Conservation (phyloP, 2,797 vertebrate genomes). For the Gastrophryne carolinensis region DNA sequence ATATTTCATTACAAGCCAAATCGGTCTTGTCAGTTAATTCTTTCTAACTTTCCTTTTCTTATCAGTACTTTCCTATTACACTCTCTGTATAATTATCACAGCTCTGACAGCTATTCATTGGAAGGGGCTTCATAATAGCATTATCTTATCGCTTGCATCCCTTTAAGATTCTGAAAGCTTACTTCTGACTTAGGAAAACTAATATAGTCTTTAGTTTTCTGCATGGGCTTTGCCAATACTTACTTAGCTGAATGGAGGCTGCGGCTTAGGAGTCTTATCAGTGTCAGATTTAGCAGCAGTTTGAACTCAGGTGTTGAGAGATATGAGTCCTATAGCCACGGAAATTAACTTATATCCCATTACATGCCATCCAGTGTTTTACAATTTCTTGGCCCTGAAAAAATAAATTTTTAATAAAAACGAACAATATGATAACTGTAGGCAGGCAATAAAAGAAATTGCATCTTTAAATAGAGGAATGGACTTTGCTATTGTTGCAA, state of each 20-base stretch:
- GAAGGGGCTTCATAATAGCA: slow-evolving; percentile 42
- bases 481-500: slow-evolving; percentile 1
- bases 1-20: slow-evolving; percentile 47
- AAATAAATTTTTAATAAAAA: slow-evolving; percentile 14
- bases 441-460: neutral
- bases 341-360: slow-evolving; percentile 23
- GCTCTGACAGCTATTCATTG: slow-evolving; percentile 24
- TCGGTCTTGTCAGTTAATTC: slow-evolving; percentile 46
- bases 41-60: slow-evolving; percentile 44
- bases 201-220: slow-evolving; percentile 42
- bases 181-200: slow-evolving; percentile 34
- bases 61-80: slow-evolving; percentile 44
- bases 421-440: neutral
- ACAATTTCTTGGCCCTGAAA: neutral
- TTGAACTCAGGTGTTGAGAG: slow-evolving; percentile 20
- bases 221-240: slow-evolving; percentile 30
- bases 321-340: slow-evolving; percentile 8
- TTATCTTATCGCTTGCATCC: slow-evolving; percentile 46
- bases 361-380: neutral
- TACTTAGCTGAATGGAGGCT: slow-evolving; percentile 17
- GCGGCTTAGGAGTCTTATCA: slow-evolving; percentile 35
- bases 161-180: slow-evolving; percentile 39
- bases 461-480: neutral
- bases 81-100: slow-evolving; percentile 41
- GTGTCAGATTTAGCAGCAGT: slow-evolving; percentile 29